Evolutionary conservation across 2,888 invertebrate species (phyloP), one percentile per base, ranked within the genome.

Genomic region (Cordilura impudica): DNA sequence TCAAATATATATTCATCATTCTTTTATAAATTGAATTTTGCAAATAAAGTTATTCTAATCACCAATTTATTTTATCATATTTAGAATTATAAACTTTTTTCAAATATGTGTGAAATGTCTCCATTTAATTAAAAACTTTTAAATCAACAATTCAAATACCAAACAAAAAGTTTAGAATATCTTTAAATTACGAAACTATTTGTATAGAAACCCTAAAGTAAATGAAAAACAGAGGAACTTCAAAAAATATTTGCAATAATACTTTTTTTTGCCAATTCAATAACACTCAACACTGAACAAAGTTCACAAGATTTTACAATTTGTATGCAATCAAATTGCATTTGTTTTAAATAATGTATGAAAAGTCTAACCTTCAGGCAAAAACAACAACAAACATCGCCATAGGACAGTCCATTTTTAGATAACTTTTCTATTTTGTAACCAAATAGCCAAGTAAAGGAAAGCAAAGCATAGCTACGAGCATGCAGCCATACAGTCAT

Each of bases 241-340:
- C 12, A 10, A 31, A 31, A 2, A 31, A 31, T 8, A 10, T 31
- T 39, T 39, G n/a, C 35, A 39, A 39, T 39, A 39, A 39, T 39
- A n/a, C 35, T 39, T n/a, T 39, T n/a, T n/a, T 39, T n/a, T 39
- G 4, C 35, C 12, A 39, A 39, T 12, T 39, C 35, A 39, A 39
- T 12, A 39, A n/a, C 35, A 39, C 35, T 39, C 35, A 39, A 39
- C 12, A 12, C 35, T 10, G 35, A n/a, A 4, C n/a, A 39, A n/a
- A 39, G 18, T 21, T 21, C 4, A 29, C 10, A 69, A 39, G 18
- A 63, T 63, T 26, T 26, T 26, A 3, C 26, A 26, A 4, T 39
- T 58, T 63, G n/a, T 63, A 58, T 69, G 69, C 63, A 76, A 76
- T 70, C 56, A 76, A 65, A 76, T 65, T 43, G 54, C 69, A 63